Percentiles rank a stretch among this genome's conserved stretches.
phyloP scores from a whole-genome alignment of 92 coral and sea anemone species.

The Heliopora coerulea region DNA sequence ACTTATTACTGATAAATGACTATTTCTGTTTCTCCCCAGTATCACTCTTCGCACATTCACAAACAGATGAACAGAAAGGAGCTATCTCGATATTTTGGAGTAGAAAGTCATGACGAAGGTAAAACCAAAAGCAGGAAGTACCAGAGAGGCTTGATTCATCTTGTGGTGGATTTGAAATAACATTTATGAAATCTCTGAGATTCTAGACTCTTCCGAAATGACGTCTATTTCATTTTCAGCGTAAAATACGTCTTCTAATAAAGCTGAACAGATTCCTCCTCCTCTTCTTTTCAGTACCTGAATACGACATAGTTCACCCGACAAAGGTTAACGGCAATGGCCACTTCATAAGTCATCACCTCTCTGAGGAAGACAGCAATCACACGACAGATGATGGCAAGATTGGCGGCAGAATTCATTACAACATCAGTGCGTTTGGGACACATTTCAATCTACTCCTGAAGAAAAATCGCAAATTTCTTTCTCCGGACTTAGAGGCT shows the following conservation, averaged over 20 bases:
- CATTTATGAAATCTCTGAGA: too few species aligned
- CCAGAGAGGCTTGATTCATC: background rate
- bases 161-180: too few species aligned
- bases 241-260: too few species aligned
- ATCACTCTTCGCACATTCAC: conserved; percentile 59
- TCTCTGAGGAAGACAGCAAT: conserved; percentile 35
- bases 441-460: conserved; percentile 74
- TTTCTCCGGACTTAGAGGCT: conserved; percentile 76
- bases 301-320: conserved; percentile 79
- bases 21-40: conserved; percentile 27
- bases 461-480: conserved; percentile 72
- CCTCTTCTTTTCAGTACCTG: conserved; percentile 67
- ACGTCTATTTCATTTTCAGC: too few species aligned
- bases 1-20: background rate
- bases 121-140: background rate
- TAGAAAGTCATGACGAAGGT: conserved; percentile 78
- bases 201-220: too few species aligned
- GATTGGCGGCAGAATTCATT: conserved; percentile 63
- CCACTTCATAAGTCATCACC: conserved; percentile 74
- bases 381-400: background rate
- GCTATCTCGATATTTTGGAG: conserved; percentile 77
- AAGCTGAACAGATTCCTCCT: too few species aligned
- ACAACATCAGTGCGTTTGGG: conserved; percentile 83
- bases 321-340: conserved; percentile 74
- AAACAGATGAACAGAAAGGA: conserved; percentile 82